Base-by-base conservation (phyloP, 2,888 invertebrate genomes). In the Poecilus cupreus region DNA sequence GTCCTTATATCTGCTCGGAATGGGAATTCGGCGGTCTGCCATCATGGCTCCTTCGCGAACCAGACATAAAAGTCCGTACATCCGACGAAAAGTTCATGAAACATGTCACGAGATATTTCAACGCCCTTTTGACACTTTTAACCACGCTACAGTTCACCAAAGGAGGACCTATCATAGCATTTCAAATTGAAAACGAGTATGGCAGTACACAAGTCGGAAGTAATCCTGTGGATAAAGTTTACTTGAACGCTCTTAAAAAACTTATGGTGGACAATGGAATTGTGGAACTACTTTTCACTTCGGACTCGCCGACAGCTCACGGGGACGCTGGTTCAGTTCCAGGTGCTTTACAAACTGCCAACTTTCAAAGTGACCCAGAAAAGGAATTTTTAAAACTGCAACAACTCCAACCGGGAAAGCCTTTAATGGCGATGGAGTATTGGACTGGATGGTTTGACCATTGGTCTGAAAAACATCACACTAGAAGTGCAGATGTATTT, bases 101-200 rank as follows among this genome's bases (percentile, higher is more conserved):
- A 68, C 90, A 90, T 83, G 92, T 91, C n/a, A 75, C 90, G 43
- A 86, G 86, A 78, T 93, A 91, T 88, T 90, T 92, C 76, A 87
- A 89, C 51, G 86, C 89, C 8, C 83, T 93, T 1, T 86, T 93
- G 79, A 88, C 89, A 1, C 89, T 88, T 81, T 84, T 93, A 0
- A 86, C 89, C n/a, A 90, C 91, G 1, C 87, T 90, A 8, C 89
- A 93, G 13, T 91, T 93, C 85, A 91, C 90, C 43, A 95, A 95
- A 86, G 96, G 96, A 0, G 97, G 97, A 0, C 96, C 96, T 0
- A 93, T 97, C 37, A 96, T 97, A 82, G 93, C 95, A 91, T 94
- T 97, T 54, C 97, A 97, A 85, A 92, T 96, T 22, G 98, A 98
- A 90, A 99, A 99, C 88, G 98, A 98, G 87, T 98, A 97, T 85